Evolutionary conservation across 2,888 invertebrate genomes (phyloP).

Genomic region (Coenonympha glycerion): DNA sequence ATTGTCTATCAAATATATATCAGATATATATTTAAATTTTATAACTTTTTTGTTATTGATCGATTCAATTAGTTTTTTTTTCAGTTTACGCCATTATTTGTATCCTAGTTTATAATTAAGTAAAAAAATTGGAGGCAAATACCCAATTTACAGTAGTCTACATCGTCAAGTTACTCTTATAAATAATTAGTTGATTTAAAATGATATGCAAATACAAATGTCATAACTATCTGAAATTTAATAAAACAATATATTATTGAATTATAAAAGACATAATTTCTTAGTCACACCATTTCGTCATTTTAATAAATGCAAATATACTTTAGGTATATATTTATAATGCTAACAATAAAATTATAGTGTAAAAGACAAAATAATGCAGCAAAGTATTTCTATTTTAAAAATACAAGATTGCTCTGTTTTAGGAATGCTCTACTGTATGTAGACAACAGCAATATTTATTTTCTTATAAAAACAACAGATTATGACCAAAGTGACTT

Average conservation of each 20-base stretch:
- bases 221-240: conserved; percentile 21
- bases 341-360: not conserved
- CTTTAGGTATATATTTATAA: not conserved
- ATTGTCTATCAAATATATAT: too few species aligned
- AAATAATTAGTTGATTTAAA: conserved; percentile 26
- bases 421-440: conserved; percentile 7
- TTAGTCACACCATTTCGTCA: conserved; percentile 6
- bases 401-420: not conserved
- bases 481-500: too few species aligned
- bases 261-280: conserved; percentile 3
- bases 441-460: not conserved
- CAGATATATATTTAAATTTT: too few species aligned
- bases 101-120: too few species aligned
- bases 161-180: conserved; percentile 30
- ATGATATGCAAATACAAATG: conserved; percentile 34
- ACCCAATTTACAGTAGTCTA: conserved; percentile 32
- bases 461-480: not conserved
- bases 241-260: not conserved
- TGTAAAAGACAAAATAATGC: not conserved
- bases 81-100: too few species aligned
- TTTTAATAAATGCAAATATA: conserved; percentile 11
- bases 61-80: too few species aligned
- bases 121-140: too few species aligned
- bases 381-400: not conserved
- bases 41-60: too few species aligned